Evolutionary conservation across 92 coral and sea anemone genomes (phyloP).

Genomic region (Heteractis magnifica): DNA sequence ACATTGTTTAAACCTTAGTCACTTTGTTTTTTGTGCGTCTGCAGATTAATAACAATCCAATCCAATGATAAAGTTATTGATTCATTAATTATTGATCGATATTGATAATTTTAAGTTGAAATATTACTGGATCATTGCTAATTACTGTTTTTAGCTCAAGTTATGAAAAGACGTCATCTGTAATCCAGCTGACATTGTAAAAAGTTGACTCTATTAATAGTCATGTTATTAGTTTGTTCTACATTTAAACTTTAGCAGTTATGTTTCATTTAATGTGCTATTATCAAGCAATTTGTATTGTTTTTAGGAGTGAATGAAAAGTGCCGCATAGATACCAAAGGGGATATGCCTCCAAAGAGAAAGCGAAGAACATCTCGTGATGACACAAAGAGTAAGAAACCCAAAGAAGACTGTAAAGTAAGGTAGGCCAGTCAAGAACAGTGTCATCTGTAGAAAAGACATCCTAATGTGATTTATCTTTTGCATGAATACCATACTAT

Average conservation of each 20-base stretch:
- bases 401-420: slow-evolving; percentile 58
- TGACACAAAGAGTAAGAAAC: slow-evolving; percentile 70
- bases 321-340: neutral
- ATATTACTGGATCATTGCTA: too few species aligned
- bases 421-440: slow-evolving; percentile 23
- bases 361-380: slow-evolving; percentile 65
- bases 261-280: neutral
- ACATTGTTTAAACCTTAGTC: too few species aligned
- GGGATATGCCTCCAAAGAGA: slow-evolving; percentile 82
- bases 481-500: too few species aligned
- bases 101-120: too few species aligned
- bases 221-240: neutral
- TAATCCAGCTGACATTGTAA: too few species aligned
- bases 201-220: too few species aligned
- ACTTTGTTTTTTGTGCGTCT: too few species aligned
- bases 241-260: neutral
- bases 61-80: too few species aligned
- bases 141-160: too few species aligned
- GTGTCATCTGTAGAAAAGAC: neutral
- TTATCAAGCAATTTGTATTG: neutral
- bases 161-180: too few species aligned
- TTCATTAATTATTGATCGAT: too few species aligned
- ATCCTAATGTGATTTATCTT: neutral
- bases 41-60: too few species aligned
- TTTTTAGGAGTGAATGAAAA: slow-evolving; percentile 11